These are phyloP conservation scores for Chamaea fasciata DNA, from an alignment of 2,113 vertebrate genomes.

Conservation along the genomic window DNA sequence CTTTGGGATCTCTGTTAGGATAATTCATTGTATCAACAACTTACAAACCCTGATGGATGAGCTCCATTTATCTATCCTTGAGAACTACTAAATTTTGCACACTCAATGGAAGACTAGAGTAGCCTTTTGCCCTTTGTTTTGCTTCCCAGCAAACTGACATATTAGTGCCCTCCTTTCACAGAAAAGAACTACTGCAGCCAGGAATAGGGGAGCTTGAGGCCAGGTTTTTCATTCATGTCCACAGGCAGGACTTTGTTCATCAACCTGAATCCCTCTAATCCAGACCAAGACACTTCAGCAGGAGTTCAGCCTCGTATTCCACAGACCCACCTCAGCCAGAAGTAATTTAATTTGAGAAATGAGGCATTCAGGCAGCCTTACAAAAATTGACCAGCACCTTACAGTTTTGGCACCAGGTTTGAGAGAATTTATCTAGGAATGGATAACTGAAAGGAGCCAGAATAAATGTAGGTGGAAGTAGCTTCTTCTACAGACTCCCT, in stretches of 20 bases:
- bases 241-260: background rate
- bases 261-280: background rate
- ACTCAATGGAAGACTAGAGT: background rate
- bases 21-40: background rate
- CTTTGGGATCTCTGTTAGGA: background rate
- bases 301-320: background rate
- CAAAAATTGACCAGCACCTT: slow-evolving; percentile 17
- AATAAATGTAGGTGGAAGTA: background rate
- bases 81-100: background rate
- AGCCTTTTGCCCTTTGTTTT: background rate
- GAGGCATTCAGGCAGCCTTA: background rate
- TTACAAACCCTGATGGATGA: background rate
- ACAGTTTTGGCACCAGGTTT: background rate
- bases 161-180: background rate
- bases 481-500: background rate
- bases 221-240: background rate
- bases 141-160: background rate
- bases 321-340: background rate
- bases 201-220: background rate
- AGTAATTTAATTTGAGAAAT: background rate
- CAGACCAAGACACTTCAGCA: background rate
- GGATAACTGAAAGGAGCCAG: background rate
- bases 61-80: background rate
- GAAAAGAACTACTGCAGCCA: background rate
- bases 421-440: slow-evolving; percentile 4